Base-by-base conservation (phyloP, 2,888 invertebrate genomes). In the Rhopalosiphum nymphaeae region DNA sequence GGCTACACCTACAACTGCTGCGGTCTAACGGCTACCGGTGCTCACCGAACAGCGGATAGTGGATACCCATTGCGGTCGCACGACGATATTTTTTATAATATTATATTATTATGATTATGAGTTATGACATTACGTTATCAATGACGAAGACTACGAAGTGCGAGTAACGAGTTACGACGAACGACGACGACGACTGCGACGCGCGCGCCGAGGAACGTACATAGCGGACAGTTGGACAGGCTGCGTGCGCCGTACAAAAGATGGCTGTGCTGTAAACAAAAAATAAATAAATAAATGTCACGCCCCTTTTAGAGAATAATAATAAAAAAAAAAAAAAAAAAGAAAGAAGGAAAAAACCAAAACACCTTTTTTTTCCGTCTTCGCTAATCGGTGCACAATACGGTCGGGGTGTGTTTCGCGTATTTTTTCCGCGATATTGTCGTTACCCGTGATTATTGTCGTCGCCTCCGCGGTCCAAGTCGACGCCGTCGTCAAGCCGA, bases 241-340 rank as follows among this genome's bases (percentile, higher is more conserved):
- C 94, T 94, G 94, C 90, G 90, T 94, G 86, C 94, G 94, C 94
- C 86, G 91, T 94, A 94, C 91, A 94, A 91, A 94, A 94, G 94
- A 94, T 94, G 94, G 94, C 94, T 94, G 94, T 94, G 94, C 86
- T 94, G 94, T 94, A 94, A 94, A 94, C 90, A 94, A 94, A 94
- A 94, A 94, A 94, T 90, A 94, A 94, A 94, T 86, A 94, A 94
- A 94, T 91, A 94, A 94, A 94, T 94, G 94, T 94, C 94, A 94
- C 94, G 91, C 94, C 94, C 94, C 94, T 94, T 93, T 94, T 91
- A 94, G 90, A 91, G 90, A 84, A 89, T 93, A 87, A 90, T 93
- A 93, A 94, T 29, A 94, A 84, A 86, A 90, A 86, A 92, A 91
- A 92, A 93, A 85, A 87, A 91, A 87, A 26, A 90, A 84, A 57